Evolutionary conservation across 2,797 vertebrate genomes (phyloP), one percentile per base, ranked within the genome.

Genomic region (Notoglanidium macrostoma): DNA sequence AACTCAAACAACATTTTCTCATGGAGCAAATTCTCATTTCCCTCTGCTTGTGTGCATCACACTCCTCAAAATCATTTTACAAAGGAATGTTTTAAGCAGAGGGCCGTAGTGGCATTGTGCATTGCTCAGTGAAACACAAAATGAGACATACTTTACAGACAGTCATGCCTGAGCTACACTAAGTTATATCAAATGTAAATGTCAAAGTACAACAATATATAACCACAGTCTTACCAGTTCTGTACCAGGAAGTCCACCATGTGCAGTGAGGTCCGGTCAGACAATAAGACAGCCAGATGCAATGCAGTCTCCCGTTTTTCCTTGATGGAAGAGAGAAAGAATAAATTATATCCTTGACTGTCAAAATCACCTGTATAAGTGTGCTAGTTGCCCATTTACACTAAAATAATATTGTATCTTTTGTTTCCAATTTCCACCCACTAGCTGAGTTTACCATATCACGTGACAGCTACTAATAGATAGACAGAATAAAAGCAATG

Each of bases 201-300:
- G 9, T 32, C 44, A 51, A 67, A 65, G 32, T 67, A 65, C 9
- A 83, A 17, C 44, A 83, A 12, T 82, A 44, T 9, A 84, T 70
- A 83, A 35, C 10, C 46, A 83, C 51, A 32, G 21, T 46, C 92
- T 91, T 89, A 96, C 95, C 95, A 93, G 90, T 96, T 97, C 91
- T 96, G 96, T 61, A 96, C 95, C 82, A 97, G 92, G 91, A 97
- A 97, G 92, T 97, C 96, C 21, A 96, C 93, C 70, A 97, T 95
- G 92, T 97, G 96, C 78, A 97, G 93, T 1, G 96, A 96, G 0
- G 95, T 96, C 87, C 93, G 94, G 92, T 97, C 97, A 78, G 95
- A 95, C 90, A 96, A 88, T 85, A 97, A 90, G 83, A 97, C 94
- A 0, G 96, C 96, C 55, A 97, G 91, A 87, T 97, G 97, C 8